Evolutionary conservation across 2,113 vertebrate genomes (phyloP).

Genomic region (Mustela nigripes): DNA sequence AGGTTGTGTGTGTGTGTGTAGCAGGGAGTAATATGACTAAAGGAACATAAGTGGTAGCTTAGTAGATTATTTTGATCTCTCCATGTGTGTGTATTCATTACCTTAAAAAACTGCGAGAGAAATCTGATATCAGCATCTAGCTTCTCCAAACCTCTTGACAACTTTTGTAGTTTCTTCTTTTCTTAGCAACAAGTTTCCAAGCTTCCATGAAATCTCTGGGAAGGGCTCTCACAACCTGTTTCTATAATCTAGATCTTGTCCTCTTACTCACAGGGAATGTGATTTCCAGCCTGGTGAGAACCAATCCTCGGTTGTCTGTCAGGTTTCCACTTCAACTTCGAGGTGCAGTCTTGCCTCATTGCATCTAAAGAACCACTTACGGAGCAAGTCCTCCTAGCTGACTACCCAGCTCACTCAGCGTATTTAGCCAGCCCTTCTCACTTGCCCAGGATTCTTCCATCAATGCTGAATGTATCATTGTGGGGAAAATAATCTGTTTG

Average conservation of each 20-base stretch:
- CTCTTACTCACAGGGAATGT: background rate
- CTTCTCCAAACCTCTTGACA: background rate
- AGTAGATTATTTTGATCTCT: background rate
- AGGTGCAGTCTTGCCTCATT: background rate
- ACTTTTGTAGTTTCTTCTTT: background rate
- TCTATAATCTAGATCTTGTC: background rate
- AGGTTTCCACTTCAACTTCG: background rate
- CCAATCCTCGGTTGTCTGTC: background rate
- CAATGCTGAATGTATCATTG: background rate
- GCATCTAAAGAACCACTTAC: background rate
- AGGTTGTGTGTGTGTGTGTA: background rate
- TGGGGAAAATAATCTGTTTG: background rate
- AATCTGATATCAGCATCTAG: background rate
- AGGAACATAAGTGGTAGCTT: background rate
- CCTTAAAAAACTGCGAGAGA: background rate
- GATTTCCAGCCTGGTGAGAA: background rate
- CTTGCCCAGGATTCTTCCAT: background rate
- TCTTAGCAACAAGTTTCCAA: background rate
- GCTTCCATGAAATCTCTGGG: background rate
- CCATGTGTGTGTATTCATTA: background rate
- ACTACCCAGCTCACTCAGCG: background rate
- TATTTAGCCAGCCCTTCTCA: background rate
- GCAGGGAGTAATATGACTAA: background rate
- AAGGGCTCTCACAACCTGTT: background rate
- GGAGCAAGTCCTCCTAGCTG: too few species aligned